Evolutionary conservation across 2,113 vertebrate genomes (phyloP).

Genomic region (Lepisosteus osseus): DNA sequence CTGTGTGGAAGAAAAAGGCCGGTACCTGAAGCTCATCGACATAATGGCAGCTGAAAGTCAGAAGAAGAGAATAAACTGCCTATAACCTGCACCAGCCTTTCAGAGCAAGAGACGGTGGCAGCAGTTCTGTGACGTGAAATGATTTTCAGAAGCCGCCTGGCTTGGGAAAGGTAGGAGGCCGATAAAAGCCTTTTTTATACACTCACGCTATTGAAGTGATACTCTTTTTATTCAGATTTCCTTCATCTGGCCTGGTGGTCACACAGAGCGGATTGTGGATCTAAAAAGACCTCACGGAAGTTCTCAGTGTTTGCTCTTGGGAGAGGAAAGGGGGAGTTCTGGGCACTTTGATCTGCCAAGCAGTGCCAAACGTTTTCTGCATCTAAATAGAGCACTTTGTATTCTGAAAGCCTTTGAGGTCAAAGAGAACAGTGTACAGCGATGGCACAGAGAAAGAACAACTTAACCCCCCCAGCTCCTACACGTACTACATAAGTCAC

Average conservation of each 20-base stretch:
- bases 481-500: neutral
- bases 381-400: slow-evolving; percentile 14
- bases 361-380: slow-evolving; percentile 15
- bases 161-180: neutral
- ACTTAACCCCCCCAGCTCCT: neutral
- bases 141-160: neutral
- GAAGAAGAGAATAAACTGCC: too few relatives aligned
- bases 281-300: neutral
- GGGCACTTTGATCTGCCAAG: slow-evolving; percentile 20
- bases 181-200: slow-evolving; percentile 7
- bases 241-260: slow-evolving; percentile 12
- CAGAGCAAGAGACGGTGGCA: neutral
- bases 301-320: neutral
- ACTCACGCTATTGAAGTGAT: neutral
- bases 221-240: slow-evolving; percentile 3
- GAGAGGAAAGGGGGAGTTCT: neutral
- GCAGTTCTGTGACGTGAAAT: neutral
- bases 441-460: neutral
- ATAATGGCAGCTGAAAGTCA: too few relatives aligned
- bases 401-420: slow-evolving; percentile 19
- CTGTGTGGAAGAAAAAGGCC: too few relatives aligned
- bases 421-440: slow-evolving; percentile 5
- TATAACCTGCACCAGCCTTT: neutral
- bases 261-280: neutral
- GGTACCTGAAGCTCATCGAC: too few relatives aligned